phyloP scores from a whole-genome alignment of 2,797 vertebrate species.

The Gorsachius magnificus region DNA sequence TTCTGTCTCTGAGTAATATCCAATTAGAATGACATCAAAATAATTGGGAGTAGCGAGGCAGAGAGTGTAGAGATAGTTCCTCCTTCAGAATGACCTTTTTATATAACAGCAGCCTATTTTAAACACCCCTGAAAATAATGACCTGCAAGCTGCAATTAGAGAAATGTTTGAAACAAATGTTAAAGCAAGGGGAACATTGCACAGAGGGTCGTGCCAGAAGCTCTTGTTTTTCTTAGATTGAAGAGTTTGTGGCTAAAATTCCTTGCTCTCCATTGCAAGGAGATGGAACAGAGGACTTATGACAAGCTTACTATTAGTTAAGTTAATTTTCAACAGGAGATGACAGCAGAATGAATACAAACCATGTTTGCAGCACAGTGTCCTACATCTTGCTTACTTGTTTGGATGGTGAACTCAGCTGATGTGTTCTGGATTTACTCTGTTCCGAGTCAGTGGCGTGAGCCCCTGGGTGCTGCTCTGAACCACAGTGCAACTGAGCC shows the following conservation, averaged over 20 bases:
- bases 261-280: not conserved
- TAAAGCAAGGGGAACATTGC: not conserved
- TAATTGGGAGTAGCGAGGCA: not conserved
- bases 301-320: not conserved
- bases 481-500: not conserved
- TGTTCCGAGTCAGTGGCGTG: accelerated
- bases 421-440: not conserved
- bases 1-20: not conserved
- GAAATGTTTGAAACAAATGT: not conserved
- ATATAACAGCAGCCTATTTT: not conserved
- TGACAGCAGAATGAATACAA: not conserved
- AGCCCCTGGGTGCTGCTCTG: not conserved
- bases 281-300: not conserved
- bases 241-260: not conserved
- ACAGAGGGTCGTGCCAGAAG: not conserved
- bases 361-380: not conserved
- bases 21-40: not conserved
- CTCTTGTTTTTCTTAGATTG: not conserved
- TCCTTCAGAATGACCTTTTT: conserved; percentile 14
- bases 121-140: not conserved
- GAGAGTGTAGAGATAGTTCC: not conserved
- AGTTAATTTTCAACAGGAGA: not conserved
- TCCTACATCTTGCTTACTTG: not conserved
- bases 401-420: not conserved
- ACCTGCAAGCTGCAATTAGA: not conserved